Conservation (phyloP, 2,797 vertebrate genomes). For the Chelon labrosus region DNA sequence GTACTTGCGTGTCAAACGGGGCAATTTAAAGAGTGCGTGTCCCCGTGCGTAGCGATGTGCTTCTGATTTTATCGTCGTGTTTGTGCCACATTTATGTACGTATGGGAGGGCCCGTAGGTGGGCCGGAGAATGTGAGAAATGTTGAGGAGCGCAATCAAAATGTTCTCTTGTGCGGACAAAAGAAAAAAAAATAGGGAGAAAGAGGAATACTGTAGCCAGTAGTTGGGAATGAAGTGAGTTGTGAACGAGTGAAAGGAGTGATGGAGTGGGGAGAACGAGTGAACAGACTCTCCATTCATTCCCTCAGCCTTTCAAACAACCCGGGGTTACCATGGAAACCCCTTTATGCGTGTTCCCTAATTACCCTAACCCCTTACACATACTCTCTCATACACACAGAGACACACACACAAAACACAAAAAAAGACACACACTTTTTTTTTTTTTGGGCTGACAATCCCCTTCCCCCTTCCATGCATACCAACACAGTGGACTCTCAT, state of each 20-base stretch:
- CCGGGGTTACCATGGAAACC: constrained; percentile 81
- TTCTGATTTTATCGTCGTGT: neutral
- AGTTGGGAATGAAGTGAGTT: constrained; percentile 83
- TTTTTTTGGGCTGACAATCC: constrained; percentile 71
- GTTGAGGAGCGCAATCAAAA: constrained; percentile 78
- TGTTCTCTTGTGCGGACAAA: constrained; percentile 69
- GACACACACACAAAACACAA: constrained; percentile 54
- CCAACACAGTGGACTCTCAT: constrained; percentile 75
- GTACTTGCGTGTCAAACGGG: constrained; percentile 28
- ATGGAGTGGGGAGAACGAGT: constrained; percentile 82
- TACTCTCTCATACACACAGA: constrained; percentile 74
- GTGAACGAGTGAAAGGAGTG: constrained; percentile 82
- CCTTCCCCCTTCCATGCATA: constrained; percentile 78
- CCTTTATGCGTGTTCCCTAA: constrained; percentile 84
- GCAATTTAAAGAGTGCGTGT: constrained; percentile 14
- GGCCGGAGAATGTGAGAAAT: constrained; percentile 80
- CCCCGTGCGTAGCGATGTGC: constrained; percentile 3
- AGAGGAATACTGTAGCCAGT: constrained; percentile 81
- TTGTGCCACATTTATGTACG: constrained; percentile 8
- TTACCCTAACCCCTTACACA: constrained; percentile 84
- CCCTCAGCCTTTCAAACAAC: constrained; percentile 83
- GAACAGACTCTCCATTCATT: constrained; percentile 86
- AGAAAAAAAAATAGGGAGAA: constrained; percentile 45
- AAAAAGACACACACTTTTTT: constrained; percentile 59
- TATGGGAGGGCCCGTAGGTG: constrained; percentile 55